Evolutionary conservation across 2,113 vertebrate species (phyloP).

Genomic region (Nycticorax nycticorax): DNA sequence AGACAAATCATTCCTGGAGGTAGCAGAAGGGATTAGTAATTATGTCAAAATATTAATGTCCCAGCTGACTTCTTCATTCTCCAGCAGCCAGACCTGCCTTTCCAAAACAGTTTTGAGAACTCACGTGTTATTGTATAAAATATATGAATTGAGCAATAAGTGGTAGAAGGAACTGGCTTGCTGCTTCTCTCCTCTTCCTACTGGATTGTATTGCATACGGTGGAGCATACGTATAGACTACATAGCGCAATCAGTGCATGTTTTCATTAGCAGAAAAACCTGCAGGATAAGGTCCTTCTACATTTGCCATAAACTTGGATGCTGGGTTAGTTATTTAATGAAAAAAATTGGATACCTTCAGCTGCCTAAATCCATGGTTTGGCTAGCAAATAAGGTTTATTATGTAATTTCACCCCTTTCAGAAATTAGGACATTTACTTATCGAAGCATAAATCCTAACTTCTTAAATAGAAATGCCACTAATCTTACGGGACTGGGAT

Average conservation of each 20-base stretch:
- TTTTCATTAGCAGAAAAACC: neutral
- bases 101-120: neutral
- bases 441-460: neutral
- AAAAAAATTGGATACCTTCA: neutral
- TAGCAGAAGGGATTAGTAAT: neutral
- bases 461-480: neutral
- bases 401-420: neutral
- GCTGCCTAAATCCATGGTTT: neutral
- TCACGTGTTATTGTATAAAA: neutral
- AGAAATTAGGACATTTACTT: neutral
- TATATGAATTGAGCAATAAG: neutral
- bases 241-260: neutral
- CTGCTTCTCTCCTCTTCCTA: neutral
- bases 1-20: neutral
- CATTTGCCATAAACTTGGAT: neutral
- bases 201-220: neutral
- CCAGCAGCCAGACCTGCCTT: neutral
- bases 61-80: neutral
- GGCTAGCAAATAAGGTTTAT: neutral
- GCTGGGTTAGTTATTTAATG: neutral
- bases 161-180: neutral
- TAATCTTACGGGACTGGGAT: neutral
- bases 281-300: neutral
- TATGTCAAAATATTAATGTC: neutral
- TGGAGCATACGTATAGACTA: neutral